phyloP scores from a whole-genome alignment of 2,113 vertebrate species.

The Ailurus styani region DNA sequence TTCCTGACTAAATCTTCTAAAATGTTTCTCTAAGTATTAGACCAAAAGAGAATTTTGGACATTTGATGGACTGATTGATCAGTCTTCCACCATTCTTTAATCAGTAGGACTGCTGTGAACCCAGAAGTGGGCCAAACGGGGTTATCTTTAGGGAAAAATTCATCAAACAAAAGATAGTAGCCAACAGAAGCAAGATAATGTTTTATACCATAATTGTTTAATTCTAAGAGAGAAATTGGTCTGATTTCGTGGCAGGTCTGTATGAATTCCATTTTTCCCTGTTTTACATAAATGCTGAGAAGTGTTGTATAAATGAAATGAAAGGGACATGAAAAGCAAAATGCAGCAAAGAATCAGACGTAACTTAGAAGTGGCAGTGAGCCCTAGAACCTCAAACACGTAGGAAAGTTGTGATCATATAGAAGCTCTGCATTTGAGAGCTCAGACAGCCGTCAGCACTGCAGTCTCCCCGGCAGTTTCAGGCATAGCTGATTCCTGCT shows the following conservation, averaged over 20 bases:
- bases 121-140: not conserved
- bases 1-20: not conserved
- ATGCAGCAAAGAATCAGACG: not conserved
- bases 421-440: not conserved
- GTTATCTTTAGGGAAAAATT: not conserved
- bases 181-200: not conserved
- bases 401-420: no score
- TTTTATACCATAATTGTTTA: not conserved
- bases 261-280: not conserved
- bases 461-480: not conserved
- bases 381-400: not conserved
- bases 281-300: not conserved
- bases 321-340: not conserved
- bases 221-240: not conserved
- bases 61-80: not conserved
- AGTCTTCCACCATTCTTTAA: not conserved
- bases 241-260: not conserved
- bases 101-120: not conserved
- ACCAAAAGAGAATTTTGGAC: not conserved
- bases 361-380: not conserved
- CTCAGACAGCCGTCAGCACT: not conserved
- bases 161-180: not conserved
- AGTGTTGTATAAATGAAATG: not conserved
- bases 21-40: conserved; percentile 16
- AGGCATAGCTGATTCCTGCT: not conserved